Evolutionary conservation across 2,797 vertebrate species (phyloP), one percentile per base, ranked within the genome.

Genomic region (Silurus lanzhouensis): DNA sequence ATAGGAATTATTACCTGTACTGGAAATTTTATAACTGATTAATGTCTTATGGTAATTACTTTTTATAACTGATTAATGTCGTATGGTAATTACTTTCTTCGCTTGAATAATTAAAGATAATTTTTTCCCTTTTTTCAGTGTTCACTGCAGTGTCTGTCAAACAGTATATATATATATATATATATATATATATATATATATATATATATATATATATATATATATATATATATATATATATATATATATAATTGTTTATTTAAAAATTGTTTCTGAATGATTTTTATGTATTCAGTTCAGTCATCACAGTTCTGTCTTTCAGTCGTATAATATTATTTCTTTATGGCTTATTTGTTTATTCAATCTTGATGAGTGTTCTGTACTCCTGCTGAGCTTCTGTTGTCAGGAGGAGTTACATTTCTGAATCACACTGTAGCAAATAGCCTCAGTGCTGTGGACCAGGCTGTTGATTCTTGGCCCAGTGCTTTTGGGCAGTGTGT

Each of bases 391-490:
- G 58, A 84, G 75, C 75, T 31, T 79, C 48, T 78, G 64, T 76
- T 84, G 83, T 79, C 75, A 79, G 22, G 38, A 58, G 46, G 46
- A 85, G 68, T 81, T 85, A 55, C 66, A 71, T 61, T n/a, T 52
- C 68, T 74, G 60, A 85, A 74, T 44, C 68, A 81, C 58, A 74
- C n/a, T 55, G 72, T n/a, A 8, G 46, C 9, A 61, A 79, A 63
- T 84, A 31, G 60, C 60, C 38, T 15, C n/a, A n/a, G 64, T 48
- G 15, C 38, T 12, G 38, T 44, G 60, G 17, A 71, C 71, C 76
- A 85, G 25, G 66, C 76, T 80, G 64, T 63, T 79, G 77, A 72
- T 74, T 74, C 64, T 74, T 64, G 84, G 60, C 58, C 25, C 68
- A 6, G 38, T 81, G 78, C 20, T 81, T 81, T 81, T 66, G 68